Evolutionary conservation across 2,113 vertebrate species (phyloP).

Genomic region (Siniperca knerii): DNA sequence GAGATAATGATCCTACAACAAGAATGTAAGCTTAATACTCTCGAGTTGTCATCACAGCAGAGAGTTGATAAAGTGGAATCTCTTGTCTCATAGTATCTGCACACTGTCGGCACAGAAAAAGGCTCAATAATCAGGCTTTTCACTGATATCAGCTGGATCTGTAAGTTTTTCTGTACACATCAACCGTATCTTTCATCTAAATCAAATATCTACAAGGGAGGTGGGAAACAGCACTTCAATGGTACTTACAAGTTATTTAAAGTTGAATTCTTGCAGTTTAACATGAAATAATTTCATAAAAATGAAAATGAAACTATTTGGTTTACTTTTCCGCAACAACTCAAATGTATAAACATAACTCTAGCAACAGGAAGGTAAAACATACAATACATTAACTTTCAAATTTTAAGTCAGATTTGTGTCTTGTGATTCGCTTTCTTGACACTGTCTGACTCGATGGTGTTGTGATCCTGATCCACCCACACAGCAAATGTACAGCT

Average conservation of each 20-base stretch:
- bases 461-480: conserved; percentile 42
- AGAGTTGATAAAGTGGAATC: conserved; percentile 5
- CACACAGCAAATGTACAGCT: conserved; percentile 52
- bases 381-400: background rate
- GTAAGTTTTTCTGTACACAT: conserved; percentile 17
- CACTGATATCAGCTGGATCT: background rate
- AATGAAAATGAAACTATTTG: background rate
- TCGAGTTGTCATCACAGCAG: conserved; percentile 25
- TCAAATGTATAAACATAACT: background rate
- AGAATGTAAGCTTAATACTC: conserved; percentile 15
- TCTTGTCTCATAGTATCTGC: background rate
- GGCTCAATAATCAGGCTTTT: conserved; percentile 27
- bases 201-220: background rate
- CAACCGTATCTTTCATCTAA: background rate
- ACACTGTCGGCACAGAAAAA: conserved; percentile 4
- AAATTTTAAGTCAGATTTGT: background rate
- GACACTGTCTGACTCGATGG: conserved; percentile 49
- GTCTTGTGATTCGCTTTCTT: conserved; percentile 50
- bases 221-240: background rate
- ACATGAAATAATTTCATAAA: background rate
- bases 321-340: background rate
- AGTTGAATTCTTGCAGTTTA: background rate
- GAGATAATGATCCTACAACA: conserved; percentile 19
- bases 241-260: background rate
- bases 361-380: conserved; percentile 5